A percentile compares a stretch with the other conserved stretches of the same genome.
phyloP scores from a whole-genome alignment of 1,140 invertebrate species.

The Harpegnathos saltator region DNA sequence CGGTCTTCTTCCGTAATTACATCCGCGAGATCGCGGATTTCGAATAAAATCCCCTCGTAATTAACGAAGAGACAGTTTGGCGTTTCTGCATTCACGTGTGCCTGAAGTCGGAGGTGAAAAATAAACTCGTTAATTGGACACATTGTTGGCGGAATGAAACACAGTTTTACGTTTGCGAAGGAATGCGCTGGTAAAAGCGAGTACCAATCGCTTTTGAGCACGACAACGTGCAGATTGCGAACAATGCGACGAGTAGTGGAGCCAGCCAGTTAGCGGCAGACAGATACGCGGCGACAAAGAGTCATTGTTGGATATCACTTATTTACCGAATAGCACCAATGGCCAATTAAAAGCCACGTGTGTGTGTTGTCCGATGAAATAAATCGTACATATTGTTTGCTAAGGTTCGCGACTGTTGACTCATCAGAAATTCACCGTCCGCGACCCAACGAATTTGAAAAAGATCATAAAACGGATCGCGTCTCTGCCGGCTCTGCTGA shows the following conservation, averaged over 20 bases:
- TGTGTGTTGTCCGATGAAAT: too few relatives aligned
- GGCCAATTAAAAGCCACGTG: slow-evolving; percentile 22
- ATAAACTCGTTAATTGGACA: background rate
- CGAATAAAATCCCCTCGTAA: background rate
- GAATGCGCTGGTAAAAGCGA: background rate
- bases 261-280: slow-evolving; percentile 10
- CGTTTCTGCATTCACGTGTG: too few relatives aligned
- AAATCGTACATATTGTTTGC: background rate
- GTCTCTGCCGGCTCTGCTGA: too few relatives aligned
- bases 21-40: background rate
- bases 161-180: background rate
- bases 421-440: background rate
- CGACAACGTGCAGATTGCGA: background rate
- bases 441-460: too few relatives aligned
- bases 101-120: background rate
- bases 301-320: slow-evolving; percentile 30
- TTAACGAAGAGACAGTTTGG: background rate
- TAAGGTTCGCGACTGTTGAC: background rate
- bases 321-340: slow-evolving; percentile 36
- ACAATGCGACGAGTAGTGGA: slow-evolving; percentile 8
- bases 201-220: background rate
- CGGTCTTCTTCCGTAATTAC: background rate
- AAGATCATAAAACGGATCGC: too few relatives aligned
- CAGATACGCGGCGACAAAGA: slow-evolving; percentile 38
- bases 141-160: background rate